Base-by-base conservation (phyloP, 2,797 vertebrate genomes). In the Hydrocynus forskahlii region DNA sequence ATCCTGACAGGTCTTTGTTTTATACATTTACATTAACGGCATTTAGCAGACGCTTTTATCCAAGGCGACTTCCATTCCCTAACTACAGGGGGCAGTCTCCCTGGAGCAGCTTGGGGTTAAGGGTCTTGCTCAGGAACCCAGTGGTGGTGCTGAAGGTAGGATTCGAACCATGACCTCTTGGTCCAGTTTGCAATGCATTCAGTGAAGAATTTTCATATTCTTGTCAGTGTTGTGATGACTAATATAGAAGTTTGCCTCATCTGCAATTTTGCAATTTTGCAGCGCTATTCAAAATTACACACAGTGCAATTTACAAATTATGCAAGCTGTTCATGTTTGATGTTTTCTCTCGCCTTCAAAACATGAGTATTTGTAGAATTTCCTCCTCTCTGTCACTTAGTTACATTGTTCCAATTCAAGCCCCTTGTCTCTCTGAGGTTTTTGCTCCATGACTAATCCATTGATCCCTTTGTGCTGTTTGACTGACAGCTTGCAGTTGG, bases 401-500 rank as follows among this genome's bases (percentile, higher is more conserved):
- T 48, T 9, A 4, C 38, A 60, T 43, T 81, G 64, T 81, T 25
- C 68, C n/a, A 71, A 62, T 43, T 75, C 76, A 62, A 43, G 43
- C n/a, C 59, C 45, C 14, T 45, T 57, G 9, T 29, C 21, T 67
- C 43, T 76, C n/a, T 67, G 43, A 29, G 21, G 52, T 40, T 63
- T 52, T 55, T 13, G 52, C 55, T 75, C 19, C 25, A 57, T 75
- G 40, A 75, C 72, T 71, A 76, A 79, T 75, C 12, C 72, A 83
- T 79, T 54, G 10, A 79, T 79, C 71, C 64, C 29, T 63, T 83
- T 38, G 25, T 29, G 60, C 59, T 71, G 23, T 45, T 21, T 57
- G 21, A 76, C 57, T 57, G 21, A 76, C 72, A 80, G 77, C 9
- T 71, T 35, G 50, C 54, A 35, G 48, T 54, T 54, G 23, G 69